phyloP scores from a whole-genome alignment of 2,113 vertebrate species.

The Sclerurus mexicanus region DNA sequence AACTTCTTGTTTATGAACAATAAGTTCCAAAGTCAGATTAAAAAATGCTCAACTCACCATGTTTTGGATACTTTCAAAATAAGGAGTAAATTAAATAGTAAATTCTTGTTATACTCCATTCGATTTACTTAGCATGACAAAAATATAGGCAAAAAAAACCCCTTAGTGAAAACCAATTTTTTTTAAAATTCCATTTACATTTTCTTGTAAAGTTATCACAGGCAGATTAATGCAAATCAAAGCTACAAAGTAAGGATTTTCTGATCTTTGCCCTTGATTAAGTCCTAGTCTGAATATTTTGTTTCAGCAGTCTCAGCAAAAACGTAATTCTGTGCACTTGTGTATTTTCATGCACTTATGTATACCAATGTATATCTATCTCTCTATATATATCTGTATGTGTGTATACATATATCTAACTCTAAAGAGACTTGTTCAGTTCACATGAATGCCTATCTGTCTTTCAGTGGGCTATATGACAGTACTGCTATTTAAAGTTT shows the following conservation, averaged over 20 bases:
- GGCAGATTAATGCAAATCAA: background rate
- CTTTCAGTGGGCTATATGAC: background rate
- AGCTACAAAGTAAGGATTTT: background rate
- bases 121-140: background rate
- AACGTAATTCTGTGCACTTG: background rate
- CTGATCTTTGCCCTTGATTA: background rate
- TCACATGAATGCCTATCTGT: background rate
- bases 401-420: background rate
- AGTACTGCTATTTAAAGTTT: constrained; percentile 16
- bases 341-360: background rate
- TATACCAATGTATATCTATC: background rate
- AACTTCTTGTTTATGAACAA: background rate
- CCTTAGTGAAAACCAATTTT: rapidly evolving
- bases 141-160: background rate
- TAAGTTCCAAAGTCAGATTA: background rate
- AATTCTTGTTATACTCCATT: background rate
- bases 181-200: background rate
- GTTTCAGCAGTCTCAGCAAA: background rate
- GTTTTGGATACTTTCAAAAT: background rate
- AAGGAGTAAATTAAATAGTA: background rate
- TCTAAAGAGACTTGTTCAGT: background rate
- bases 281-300: background rate
- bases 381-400: background rate
- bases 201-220: background rate
- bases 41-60: background rate